phyloP scores from a whole-genome alignment of 2,888 invertebrate genomes.

The Microchrysa polita region DNA sequence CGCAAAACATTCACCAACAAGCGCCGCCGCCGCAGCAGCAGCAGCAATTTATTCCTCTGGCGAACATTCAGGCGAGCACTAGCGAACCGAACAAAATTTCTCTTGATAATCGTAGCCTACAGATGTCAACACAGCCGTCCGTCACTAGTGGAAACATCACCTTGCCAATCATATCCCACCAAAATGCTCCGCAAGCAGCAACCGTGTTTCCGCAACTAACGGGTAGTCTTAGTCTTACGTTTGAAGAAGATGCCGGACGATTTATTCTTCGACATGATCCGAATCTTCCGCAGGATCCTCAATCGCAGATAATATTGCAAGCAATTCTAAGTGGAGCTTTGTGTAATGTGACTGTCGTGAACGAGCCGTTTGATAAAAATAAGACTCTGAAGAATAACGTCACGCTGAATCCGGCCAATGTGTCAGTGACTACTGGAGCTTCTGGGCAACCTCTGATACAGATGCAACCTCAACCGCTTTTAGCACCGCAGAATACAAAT shows the following conservation, averaged over 20 bases:
- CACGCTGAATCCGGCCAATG: slow-evolving; percentile 39
- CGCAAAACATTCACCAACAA: neutral
- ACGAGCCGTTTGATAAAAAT: slow-evolving; percentile 57
- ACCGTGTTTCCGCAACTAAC: slow-evolving; percentile 68
- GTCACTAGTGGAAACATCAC: slow-evolving; percentile 8
- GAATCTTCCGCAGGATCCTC: slow-evolving; percentile 67
- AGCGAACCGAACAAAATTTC: slow-evolving; percentile 18
- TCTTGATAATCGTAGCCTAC: slow-evolving; percentile 11
- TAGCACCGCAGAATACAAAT: slow-evolving; percentile 36
- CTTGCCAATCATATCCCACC: slow-evolving; percentile 30
- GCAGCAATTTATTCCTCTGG: neutral
- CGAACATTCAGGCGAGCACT: neutral
- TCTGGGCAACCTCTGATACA: slow-evolving; percentile 47
- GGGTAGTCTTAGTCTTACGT: slow-evolving; percentile 72
- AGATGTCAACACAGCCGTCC: slow-evolving; percentile 29
- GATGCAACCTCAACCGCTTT: slow-evolving; percentile 48
- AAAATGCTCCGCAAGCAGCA: slow-evolving; percentile 53
- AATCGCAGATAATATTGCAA: slow-evolving; percentile 63
- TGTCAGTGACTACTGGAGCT: slow-evolving; percentile 47
- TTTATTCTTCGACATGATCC: slow-evolving; percentile 74
- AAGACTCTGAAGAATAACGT: slow-evolving; percentile 38
- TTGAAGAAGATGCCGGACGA: slow-evolving; percentile 74
- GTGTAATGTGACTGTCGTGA: slow-evolving; percentile 63
- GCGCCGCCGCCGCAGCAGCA: neutral
- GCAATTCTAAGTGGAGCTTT: slow-evolving; percentile 63